A percentile compares a stretch with the other conserved stretches of the same genome.
Conservation (phyloP, 35 echinoderm and acorn worm species). For the Heliocidaris tuberculata region DNA sequence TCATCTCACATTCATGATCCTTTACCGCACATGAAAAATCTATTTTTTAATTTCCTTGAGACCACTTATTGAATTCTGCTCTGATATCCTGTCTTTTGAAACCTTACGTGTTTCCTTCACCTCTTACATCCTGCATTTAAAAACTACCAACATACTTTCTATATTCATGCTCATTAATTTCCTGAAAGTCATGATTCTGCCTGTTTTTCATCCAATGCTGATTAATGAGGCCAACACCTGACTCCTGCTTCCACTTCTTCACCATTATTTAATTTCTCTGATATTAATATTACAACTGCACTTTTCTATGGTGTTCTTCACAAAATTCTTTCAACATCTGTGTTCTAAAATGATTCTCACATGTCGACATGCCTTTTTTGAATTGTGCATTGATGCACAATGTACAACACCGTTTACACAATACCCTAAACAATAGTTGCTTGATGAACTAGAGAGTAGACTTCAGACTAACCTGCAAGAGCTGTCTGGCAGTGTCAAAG, state of each 20-base stretch:
- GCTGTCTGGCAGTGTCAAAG: conserved; percentile 10
- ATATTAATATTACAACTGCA: background rate
- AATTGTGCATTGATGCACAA: background rate
- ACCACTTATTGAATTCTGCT: background rate
- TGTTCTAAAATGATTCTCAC: too few species aligned
- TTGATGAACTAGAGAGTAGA: background rate
- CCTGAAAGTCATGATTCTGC: background rate
- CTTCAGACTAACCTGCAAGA: background rate
- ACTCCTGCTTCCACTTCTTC: background rate
- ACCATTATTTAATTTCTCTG: background rate
- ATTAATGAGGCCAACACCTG: background rate
- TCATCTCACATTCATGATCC: background rate
- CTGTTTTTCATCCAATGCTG: background rate
- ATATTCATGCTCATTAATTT: background rate
- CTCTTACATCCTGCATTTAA: background rate
- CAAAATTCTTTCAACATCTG: too few species aligned
- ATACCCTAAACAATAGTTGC: background rate
- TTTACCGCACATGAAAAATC: background rate
- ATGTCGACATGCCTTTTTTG: background rate
- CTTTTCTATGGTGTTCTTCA: background rate
- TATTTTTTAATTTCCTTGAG: background rate
- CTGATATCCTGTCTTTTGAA: background rate
- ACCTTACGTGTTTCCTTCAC: background rate
- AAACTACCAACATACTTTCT: background rate
- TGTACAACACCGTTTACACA: background rate